phyloP scores from a whole-genome alignment of 92 coral and sea anemone genomes.

The Blastomussa wellsi region DNA sequence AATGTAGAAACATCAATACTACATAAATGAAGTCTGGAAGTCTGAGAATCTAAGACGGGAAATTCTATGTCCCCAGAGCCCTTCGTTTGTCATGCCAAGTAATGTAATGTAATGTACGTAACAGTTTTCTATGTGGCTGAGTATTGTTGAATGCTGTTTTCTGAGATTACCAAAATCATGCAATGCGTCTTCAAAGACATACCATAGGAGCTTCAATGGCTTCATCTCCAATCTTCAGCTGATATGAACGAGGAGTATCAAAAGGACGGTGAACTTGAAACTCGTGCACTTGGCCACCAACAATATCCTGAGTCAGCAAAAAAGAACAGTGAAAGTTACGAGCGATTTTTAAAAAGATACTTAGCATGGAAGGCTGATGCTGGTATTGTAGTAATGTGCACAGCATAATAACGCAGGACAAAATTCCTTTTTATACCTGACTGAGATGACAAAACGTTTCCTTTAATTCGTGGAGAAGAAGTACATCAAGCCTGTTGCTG shows the following conservation, averaged over 20 bases:
- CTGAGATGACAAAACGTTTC: constrained; percentile 98
- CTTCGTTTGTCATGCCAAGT: too few species aligned
- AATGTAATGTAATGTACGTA: too few species aligned
- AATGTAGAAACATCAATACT: too few species aligned
- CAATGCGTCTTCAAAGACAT: not conserved
- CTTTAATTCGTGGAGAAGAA: constrained; percentile 89
- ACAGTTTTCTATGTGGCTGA: too few species aligned
- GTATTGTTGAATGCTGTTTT: too few species aligned
- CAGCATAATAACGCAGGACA: too few species aligned
- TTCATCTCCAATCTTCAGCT: constrained; percentile 96
- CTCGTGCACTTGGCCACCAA: constrained; percentile 96
- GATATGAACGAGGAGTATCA: constrained; percentile 77
- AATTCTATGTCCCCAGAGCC: too few species aligned
- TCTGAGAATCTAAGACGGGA: too few species aligned
- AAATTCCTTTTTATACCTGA: constrained; percentile 48
- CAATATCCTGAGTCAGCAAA: constrained; percentile 71
- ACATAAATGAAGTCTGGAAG: too few species aligned
- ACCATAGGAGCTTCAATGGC: constrained; percentile 99
- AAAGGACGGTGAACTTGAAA: constrained; percentile 96
- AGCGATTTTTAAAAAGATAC: not conserved
- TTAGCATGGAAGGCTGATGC: not conserved
- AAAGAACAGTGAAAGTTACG: not conserved
- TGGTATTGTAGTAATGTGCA: too few species aligned
- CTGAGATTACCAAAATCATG: too few species aligned
- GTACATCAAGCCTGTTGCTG: constrained; percentile 77